Conservation (phyloP, 2,888 invertebrate genomes). For the Trissonchulus sp. region DNA sequence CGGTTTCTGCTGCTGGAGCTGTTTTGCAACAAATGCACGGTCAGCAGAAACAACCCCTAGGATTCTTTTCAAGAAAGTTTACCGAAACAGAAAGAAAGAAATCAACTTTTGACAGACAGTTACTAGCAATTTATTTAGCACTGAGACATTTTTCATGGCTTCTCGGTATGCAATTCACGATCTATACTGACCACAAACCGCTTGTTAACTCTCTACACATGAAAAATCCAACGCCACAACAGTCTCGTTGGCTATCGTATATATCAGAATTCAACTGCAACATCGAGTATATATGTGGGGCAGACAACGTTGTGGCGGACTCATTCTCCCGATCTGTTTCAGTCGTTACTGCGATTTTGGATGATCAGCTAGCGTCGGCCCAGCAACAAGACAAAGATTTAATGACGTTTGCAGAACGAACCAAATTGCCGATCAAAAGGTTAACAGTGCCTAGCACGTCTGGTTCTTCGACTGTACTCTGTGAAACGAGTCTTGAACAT, state of each 20-base stretch:
- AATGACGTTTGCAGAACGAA: not conserved
- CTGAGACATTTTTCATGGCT: not conserved
- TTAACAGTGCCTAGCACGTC: not conserved
- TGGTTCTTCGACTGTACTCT: not conserved
- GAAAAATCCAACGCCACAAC: slow-evolving; percentile 25
- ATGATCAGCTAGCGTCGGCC: not conserved
- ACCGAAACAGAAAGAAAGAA: slow-evolving; percentile 17
- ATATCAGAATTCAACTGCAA: not conserved
- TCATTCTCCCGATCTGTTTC: too few species aligned
- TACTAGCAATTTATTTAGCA: slow-evolving; percentile 9
- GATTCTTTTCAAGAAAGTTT: slow-evolving; percentile 22
- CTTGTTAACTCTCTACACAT: not conserved
- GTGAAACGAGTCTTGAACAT: not conserved
- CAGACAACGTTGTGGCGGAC: not conserved
- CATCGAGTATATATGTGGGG: not conserved
- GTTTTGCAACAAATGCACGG: slow-evolving; percentile 13
- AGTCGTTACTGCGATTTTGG: not conserved
- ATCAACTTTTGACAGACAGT: slow-evolving; percentile 20
- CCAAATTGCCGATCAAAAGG: not conserved
- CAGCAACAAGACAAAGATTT: not conserved
- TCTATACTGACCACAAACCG: not conserved
- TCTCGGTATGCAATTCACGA: not conserved
- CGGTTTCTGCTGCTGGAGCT: slow-evolving; percentile 2
- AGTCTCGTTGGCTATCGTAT: slow-evolving; percentile 4
- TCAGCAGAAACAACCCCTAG: too few species aligned